Base-by-base conservation (phyloP, 2,113 vertebrate species). In the Engystomops pustulosus region DNA sequence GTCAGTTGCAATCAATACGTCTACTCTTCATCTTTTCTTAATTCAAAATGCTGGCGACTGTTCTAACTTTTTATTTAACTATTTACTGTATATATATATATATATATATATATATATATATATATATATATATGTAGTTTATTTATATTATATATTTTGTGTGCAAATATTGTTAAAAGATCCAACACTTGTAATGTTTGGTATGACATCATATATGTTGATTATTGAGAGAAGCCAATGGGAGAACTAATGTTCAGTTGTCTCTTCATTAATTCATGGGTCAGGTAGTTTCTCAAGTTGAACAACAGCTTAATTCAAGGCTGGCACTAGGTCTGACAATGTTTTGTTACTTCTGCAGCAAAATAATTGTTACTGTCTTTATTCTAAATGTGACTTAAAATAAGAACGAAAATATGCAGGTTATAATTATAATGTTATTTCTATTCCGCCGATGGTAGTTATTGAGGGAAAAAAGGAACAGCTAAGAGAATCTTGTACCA, bases 341-440 rank as follows among this genome's bases (percentile, higher is more conserved):
- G 25, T 15, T 30, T 62, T 62, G 58, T 30, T 62, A 60, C 8
- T 27, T 60, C 55, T 27, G 23, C 23, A 60, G 23, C 25, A 62
- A 62, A 62, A 62, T 62, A 27, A 62, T 62, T 62, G 58, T 62
- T 30, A 62, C 58, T 30, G 58, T 62, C 58, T 62, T 15, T 23
- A 9, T 62, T 30, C 14, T 23, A 62, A 62, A 15, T 30, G 58
- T 62, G 25, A 62, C 58, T 62, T 62, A 4, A 12, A 62, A 62
- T 25, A 62, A 62, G 27, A 4, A 62, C 11, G 4, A 62, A 25
- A 62, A 62, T 30, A 62, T 62, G 58, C 5, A 62, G 58, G 58
- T 15, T 14, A 12, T 62, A 30, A 62, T 62, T 62, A 62, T 62
- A 62, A 62, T 30, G 25, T 62, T 27, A 62, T 62, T 62, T 62